phyloP scores from a whole-genome alignment of 2,113 vertebrate species.

The Lepisosteus osseus region DNA sequence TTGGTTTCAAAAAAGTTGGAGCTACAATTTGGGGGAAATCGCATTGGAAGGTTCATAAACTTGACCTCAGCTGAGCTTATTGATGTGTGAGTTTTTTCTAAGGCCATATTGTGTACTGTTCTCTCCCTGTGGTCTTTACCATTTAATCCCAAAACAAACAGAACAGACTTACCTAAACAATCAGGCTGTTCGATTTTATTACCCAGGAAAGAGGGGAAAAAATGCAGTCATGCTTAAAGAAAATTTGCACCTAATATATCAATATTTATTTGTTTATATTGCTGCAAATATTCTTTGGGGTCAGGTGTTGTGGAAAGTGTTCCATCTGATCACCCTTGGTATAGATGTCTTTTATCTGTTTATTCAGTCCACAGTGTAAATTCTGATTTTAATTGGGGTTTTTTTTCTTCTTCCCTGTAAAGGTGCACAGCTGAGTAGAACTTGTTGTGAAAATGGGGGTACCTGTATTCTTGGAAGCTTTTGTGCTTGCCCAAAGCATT shows the following conservation, averaged over 20 bases:
- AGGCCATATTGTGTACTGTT: neutral
- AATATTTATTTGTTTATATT: neutral
- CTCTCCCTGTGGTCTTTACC: neutral
- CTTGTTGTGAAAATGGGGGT: slow-evolving; percentile 65
- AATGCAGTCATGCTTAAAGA: neutral
- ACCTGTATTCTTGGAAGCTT: slow-evolving; percentile 66
- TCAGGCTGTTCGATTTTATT: slow-evolving; percentile 5
- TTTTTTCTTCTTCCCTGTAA: neutral
- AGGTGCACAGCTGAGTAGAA: slow-evolving; percentile 63
- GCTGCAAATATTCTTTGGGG: neutral
- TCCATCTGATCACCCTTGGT: too few relatives aligned
- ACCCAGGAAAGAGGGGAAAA: neutral
- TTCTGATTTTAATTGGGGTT: neutral
- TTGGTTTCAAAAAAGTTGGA: too few relatives aligned
- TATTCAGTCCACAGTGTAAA: neutral
- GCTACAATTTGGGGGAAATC: too few relatives aligned
- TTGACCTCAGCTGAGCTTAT: neutral
- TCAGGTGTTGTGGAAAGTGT: neutral
- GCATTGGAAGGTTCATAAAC: neutral
- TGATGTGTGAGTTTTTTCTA: too few relatives aligned
- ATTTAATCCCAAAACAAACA: neutral
- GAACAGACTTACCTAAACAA: neutral
- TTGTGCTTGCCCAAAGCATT: slow-evolving; percentile 56
- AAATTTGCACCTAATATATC: neutral
- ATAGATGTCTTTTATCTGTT: neutral